Percentiles rank a stretch among this genome's conserved stretches.
Evolutionary conservation across 2,888 invertebrate species (phyloP).

Genomic region (Beris morrisii): DNA sequence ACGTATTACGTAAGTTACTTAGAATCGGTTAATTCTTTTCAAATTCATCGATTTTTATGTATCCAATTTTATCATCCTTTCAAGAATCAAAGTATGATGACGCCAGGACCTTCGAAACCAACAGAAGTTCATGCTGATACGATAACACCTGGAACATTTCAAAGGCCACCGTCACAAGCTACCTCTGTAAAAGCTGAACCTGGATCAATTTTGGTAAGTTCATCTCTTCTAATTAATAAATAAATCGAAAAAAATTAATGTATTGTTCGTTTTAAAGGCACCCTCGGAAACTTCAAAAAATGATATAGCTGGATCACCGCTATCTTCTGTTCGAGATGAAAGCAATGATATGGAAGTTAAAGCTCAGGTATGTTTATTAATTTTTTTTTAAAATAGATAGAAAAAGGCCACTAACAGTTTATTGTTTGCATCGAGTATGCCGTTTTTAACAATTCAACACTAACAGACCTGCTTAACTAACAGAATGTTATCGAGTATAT

Average conservation of each 20-base stretch:
- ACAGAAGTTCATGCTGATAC: slow-evolving; percentile 7
- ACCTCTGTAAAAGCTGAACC: slow-evolving; percentile 53
- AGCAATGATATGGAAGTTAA: slow-evolving; percentile 42
- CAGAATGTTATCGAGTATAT: no score
- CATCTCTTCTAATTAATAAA: slow-evolving; percentile 4
- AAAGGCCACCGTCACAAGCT: slow-evolving; percentile 48
- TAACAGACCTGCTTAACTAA: no score
- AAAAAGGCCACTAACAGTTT: no score
- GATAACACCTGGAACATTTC: slow-evolving; percentile 12
- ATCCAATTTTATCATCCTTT: slow-evolving; percentile 5
- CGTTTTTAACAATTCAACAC: no score
- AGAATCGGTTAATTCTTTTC: no score
- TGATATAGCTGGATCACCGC: slow-evolving; percentile 57
- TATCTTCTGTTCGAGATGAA: slow-evolving; percentile 49
- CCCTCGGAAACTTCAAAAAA: slow-evolving; percentile 64
- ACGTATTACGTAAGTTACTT: slow-evolving; percentile 18
- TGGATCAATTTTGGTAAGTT: slow-evolving; percentile 49
- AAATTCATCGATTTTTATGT: no score
- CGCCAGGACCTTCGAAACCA: slow-evolving; percentile 18
- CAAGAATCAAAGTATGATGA: slow-evolving; percentile 28
- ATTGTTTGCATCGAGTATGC: no score
- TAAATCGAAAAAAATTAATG: slow-evolving; percentile 25
- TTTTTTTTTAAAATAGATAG: not conserved
- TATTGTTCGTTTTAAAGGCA: slow-evolving; percentile 52
- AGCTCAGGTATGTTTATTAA: slow-evolving; percentile 13